Percentiles rank a stretch among this genome's conserved stretches.
Evolutionary conservation across 2,113 vertebrate genomes (phyloP).

Genomic region (Anguilla rostrata): DNA sequence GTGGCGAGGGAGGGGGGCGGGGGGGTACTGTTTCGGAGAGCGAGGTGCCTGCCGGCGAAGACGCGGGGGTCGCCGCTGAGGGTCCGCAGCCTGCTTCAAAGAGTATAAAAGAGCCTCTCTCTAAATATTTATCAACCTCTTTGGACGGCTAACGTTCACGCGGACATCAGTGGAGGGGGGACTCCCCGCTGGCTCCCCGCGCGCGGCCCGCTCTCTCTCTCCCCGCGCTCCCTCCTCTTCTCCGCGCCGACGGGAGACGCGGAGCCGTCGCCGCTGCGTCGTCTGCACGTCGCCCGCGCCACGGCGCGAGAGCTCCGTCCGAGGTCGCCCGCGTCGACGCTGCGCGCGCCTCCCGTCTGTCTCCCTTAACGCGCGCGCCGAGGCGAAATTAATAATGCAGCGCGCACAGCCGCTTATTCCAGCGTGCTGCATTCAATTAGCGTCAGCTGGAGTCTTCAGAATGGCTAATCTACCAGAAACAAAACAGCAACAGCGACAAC

Average conservation of each 20-base stretch:
- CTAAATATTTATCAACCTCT: constrained; percentile 17
- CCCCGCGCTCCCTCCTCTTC: not conserved
- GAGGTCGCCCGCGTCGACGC: not conserved
- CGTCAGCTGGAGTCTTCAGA: not conserved
- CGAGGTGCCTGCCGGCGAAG: not conserved
- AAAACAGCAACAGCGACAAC: not conserved
- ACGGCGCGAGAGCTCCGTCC: not conserved
- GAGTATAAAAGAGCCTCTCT: not conserved
- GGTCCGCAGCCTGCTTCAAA: not conserved
- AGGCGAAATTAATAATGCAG: not conserved
- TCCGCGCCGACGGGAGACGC: not conserved
- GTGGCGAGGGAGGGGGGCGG: not conserved
- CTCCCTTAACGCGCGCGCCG: not conserved
- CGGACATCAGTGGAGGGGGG: not conserved
- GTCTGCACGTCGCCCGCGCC: not conserved
- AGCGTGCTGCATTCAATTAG: not conserved
- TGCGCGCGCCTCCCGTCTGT: not conserved
- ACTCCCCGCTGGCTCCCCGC: not conserved
- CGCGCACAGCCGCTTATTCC: not conserved
- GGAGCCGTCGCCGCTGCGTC: not conserved
- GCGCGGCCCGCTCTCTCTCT: not conserved
- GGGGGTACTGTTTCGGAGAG: not conserved
- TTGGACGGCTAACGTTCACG: not conserved
- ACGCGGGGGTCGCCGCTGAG: not conserved
- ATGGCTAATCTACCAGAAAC: not conserved